Base-by-base conservation (phyloP, 2,797 vertebrate species). In the Sorex maritimensis region DNA sequence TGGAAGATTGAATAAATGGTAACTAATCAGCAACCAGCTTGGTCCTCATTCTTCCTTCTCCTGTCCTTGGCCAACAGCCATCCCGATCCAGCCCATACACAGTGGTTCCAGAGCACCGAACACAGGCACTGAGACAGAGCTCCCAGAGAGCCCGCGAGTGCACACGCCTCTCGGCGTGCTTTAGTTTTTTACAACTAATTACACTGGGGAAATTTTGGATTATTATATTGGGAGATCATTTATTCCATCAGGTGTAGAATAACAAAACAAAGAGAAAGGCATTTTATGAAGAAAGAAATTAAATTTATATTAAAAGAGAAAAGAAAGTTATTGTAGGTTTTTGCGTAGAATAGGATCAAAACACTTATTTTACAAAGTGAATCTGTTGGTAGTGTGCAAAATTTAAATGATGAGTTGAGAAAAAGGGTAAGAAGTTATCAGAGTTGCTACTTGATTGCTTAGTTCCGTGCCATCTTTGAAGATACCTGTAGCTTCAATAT, bases 251-350 rank as follows among this genome's bases (percentile, higher is more conserved):
- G 21, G 0, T 63, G 68, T 0, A 44, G 61, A 72, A 23, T 28
- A 69, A 69, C 34, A 38, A 21, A 12, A 61, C 23, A 88, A 14
- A 23, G 38, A 81, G 44, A 52, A 52, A 34, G 11, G 24, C 78
- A 88, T 86, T 65, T 44, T 44, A 44, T 73, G 28, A 61, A n/a
- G 11, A 83, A n/a, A 61, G 41, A 10, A 63, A 68, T 0, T 65
- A 58, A 58, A 81, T 92, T 67, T 90, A 26, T 65, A 84, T 61
- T n/a, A 69, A 69, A 79, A 71, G 41, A 28, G 26, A 79, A 80
- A 79, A 9, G 34, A 69, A 19, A 80, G 11, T n/a, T 46, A 11
- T 19, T 1, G 5, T 88, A 55, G 41, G 8, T 11, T 90, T 72
- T 68, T 63, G 13, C 58, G 8, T 38, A 69, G 30, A 24, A 21